These are phyloP conservation scores for Saimiri boliviensis DNA, from an alignment of 2,113 vertebrate genomes.

Conservation along the genomic window DNA sequence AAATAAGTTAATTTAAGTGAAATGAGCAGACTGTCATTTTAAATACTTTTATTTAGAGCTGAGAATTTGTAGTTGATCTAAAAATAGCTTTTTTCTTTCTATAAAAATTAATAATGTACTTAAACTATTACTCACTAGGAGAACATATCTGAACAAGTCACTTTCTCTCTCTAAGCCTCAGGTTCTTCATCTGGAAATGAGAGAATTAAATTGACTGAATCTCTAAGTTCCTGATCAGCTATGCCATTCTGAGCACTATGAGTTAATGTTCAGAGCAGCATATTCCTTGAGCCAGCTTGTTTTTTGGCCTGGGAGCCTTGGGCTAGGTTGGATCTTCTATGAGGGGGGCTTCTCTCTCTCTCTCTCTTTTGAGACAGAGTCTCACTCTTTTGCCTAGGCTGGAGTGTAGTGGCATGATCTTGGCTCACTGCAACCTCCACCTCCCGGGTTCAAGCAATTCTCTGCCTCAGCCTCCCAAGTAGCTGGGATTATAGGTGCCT, in stretches of 20 bases:
- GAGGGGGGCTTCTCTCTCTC: constrained; percentile 13
- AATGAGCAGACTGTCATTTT: neutral
- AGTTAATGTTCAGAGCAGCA: neutral
- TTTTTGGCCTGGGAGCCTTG: neutral
- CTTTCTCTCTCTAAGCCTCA: neutral
- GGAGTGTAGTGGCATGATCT: no score
- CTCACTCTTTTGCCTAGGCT: no score
- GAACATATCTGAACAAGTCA: neutral
- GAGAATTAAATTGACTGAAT: neutral
- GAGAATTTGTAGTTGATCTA: neutral
- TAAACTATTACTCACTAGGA: neutral
- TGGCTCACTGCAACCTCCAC: no score
- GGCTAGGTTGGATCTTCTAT: neutral
- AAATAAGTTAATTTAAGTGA: neutral
- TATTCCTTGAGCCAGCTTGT: neutral
- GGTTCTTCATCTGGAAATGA: constrained; percentile 1
- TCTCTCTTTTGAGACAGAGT: neutral
- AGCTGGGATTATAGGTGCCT: no score
- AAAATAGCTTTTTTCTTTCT: neutral
- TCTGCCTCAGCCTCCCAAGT: no score
- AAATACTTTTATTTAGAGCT: constrained; percentile 32
- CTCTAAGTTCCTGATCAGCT: neutral
- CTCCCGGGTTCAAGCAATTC: no score
- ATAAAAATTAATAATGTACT: neutral
- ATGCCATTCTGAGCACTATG: neutral